Evolutionary conservation across 2,797 vertebrate genomes (phyloP).

Genomic region (Rhodeus uyekii): DNA sequence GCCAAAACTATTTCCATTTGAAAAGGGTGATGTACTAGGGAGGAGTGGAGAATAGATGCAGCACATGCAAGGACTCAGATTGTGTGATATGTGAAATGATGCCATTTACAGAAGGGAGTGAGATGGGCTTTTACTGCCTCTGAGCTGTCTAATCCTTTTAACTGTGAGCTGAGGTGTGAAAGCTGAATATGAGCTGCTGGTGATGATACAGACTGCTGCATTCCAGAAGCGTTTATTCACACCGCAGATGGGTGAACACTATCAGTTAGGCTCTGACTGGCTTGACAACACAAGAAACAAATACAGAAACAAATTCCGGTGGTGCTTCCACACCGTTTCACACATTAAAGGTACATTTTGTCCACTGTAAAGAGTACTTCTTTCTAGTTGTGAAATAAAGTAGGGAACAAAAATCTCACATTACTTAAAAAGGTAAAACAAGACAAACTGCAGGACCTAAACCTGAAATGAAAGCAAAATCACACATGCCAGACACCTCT

Average conservation of each 20-base stretch:
- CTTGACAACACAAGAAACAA: too few relatives aligned
- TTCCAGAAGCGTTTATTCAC: constrained; percentile 26
- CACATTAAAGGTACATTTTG: neutral
- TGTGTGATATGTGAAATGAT: constrained; percentile 29
- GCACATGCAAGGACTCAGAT: constrained; percentile 21
- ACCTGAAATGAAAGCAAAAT: neutral
- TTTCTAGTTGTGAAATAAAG: neutral
- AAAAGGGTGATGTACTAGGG: neutral
- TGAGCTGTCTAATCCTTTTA: constrained; percentile 32
- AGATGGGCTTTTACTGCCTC: constrained; percentile 21
- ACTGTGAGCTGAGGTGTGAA: constrained; percentile 12
- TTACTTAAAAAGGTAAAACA: constrained; percentile 6
- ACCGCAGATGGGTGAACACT: constrained; percentile 13
- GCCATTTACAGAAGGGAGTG: constrained; percentile 29
- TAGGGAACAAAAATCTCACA: neutral
- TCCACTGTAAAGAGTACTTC: neutral
- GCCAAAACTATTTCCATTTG: neutral
- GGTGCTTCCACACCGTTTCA: neutral
- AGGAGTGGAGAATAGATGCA: neutral
- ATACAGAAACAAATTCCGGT: too few relatives aligned
- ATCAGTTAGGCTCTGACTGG: neutral
- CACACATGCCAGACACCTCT: constrained; percentile 6
- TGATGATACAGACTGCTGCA: constrained; percentile 13
- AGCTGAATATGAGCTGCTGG: constrained; percentile 30
- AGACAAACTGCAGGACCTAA: neutral